Base-by-base conservation (phyloP, 1,140 invertebrate species). In the Ruditapes philippinarum region DNA sequence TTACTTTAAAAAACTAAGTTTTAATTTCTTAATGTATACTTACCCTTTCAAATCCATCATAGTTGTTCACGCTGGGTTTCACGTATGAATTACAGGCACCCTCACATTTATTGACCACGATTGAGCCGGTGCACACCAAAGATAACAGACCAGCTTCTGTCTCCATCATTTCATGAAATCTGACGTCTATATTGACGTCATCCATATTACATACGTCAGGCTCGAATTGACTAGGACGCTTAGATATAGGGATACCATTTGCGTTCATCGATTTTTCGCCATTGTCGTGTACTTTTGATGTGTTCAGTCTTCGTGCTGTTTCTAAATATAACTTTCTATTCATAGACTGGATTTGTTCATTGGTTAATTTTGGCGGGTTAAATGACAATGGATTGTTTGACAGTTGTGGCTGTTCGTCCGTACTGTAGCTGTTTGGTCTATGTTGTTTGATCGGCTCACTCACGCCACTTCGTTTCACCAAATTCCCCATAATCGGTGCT, bases 31-130 rank as follows among this genome's bases (percentile, higher is more conserved):
- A n/a, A n/a, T n/a, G 14, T 45, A 14, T 45, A 45, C 5, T 54
- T 78, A 86, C 84, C 57, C 51, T 38, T 45, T 57, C 38, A 28
- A 60, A 78, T 1, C 84, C 84, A 22, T 78, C 84, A 62, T 51
- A 74, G 25, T 45, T 68, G 14, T 49, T 78, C 3, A 86, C 51
- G 31, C 45, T 62, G 2, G 84, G 84, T 62, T 40, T 78, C 1
- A 86, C 70, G 19, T 25, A 22, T 31, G 84, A 86, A 12, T 31
- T 57, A 57, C 84, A 86, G 25, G 70, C 33, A 28, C 84, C 84
- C 31, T 86, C 73, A 36, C 84, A 86, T 45, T 86, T 74, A 9
- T 86, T 86, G 11, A 86, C 73, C 19, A 65, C n/a, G 14, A 78
- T 73, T 4, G 33, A 12, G 0, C 84, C 84, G 12, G 45, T 78